A percentile compares a stretch with the other conserved stretches of the same genome.
Evolutionary conservation across 2,113 vertebrate genomes (phyloP).

Genomic region (Spea multiplicata): DNA sequence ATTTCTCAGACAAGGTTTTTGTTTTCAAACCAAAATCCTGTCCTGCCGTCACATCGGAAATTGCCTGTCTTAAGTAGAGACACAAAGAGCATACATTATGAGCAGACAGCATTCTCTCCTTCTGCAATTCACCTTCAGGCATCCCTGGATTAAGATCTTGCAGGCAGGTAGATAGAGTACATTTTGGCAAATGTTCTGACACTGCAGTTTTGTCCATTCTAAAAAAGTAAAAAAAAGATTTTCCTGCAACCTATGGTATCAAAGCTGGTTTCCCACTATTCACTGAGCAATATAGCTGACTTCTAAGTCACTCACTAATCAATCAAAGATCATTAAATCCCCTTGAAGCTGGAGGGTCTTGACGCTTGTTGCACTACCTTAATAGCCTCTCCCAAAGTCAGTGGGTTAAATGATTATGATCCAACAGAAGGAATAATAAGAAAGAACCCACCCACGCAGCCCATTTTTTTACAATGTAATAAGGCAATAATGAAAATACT

Average conservation of each 20-base stretch:
- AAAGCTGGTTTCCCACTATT: constrained; percentile 10
- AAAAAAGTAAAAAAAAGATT: not conserved
- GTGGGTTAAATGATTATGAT: constrained; percentile 38
- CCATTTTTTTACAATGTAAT: constrained; percentile 24
- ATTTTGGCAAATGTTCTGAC: not conserved
- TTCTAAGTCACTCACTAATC: constrained; percentile 22
- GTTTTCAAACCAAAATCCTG: constrained; percentile 12
- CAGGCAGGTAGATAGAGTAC: not conserved
- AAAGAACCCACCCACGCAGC: constrained; percentile 36
- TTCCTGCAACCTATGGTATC: not conserved
- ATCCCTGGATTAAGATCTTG: not conserved
- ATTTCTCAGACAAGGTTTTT: constrained; percentile 18
- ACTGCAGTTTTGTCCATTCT: not conserved
- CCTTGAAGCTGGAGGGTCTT: constrained; percentile 15
- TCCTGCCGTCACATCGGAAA: constrained; percentile 10
- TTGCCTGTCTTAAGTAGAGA: constrained; percentile 18
- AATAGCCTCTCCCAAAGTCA: not conserved
- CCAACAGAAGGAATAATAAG: constrained; percentile 25
- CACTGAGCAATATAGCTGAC: not conserved
- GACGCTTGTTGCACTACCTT: not conserved
- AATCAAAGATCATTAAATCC: constrained; percentile 31
- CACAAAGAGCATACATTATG: constrained; percentile 14
- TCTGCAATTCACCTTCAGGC: constrained; percentile 8
- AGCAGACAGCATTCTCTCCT: constrained; percentile 3
- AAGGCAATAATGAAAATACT: constrained; percentile 14